Base-by-base conservation (phyloP, 1,140 invertebrate species). In the Coelopa frigida region DNA sequence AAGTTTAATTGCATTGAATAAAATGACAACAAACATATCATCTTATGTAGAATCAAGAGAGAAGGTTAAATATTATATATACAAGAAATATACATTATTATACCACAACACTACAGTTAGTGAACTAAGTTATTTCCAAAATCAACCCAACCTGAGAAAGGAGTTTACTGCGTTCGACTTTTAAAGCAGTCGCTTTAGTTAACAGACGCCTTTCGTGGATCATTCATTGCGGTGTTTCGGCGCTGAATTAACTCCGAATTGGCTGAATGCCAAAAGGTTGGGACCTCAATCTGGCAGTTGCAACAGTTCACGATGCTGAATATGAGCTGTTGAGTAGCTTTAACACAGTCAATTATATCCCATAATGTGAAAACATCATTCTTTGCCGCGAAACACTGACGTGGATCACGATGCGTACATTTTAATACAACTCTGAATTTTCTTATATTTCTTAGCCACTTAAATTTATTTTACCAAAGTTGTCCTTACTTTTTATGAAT, bases 401-500 rank as follows among this genome's bases (percentile, higher is more conserved):
- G n/a, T n/a, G n/a, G n/a, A n/a, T n/a, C n/a, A n/a, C n/a, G n/a
- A n/a, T n/a, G n/a, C n/a, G n/a, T n/a, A n/a, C n/a, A n/a, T n/a
- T n/a, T n/a, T n/a, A n/a, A n/a, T n/a, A n/a, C n/a, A n/a, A n/a
- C 27, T 29, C 14, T 29, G 27, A 29, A 10, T 29, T 29, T 29
- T 29, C 27, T 39, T 44, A 49, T 36, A 37, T 40, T 45, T 50
- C 48, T 52, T 44, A 51, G 51, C 55, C 51, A 48, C 46, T 53
- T 24, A 36, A 49, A 52, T 52, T 54, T 48, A 52, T 51, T 54
- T 65, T 66, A 66, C 62, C 62, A 65, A 65, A 65, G 62, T 65
- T 65, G 62, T 65, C 62, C 62, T 65, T 66, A 62, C 54, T 65
- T 54, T 57, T 55, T 57, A 51, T 56, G 56, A 48, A 58, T 44